phyloP scores from a whole-genome alignment of 2,113 vertebrate genomes.

The Lophura nycthemera region DNA sequence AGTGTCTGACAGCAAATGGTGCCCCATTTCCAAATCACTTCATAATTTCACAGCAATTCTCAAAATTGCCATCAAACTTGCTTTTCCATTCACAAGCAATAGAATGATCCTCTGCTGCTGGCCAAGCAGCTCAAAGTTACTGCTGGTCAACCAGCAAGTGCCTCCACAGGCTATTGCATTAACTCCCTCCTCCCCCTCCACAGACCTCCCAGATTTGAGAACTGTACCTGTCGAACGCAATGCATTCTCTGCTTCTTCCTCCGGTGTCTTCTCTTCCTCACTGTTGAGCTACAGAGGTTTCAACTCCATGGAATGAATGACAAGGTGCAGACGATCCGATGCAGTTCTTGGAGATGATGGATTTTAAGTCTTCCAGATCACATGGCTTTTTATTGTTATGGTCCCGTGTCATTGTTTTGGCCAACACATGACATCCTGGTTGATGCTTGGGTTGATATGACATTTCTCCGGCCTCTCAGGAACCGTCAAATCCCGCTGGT shows the following conservation, averaged over 20 bases:
- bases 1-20: background rate
- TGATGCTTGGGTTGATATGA: background rate
- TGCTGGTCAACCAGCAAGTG: background rate
- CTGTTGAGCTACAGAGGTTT: background rate
- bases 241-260: background rate
- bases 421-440: background rate
- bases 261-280: background rate
- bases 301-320: background rate
- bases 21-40: background rate
- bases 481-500: background rate
- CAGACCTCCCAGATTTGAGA: background rate
- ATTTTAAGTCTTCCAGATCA: background rate
- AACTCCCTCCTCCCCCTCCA: background rate
- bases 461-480: background rate
- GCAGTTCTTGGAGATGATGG: background rate
- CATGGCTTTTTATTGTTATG: background rate
- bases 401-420: background rate
- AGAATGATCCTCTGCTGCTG: background rate
- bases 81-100: background rate
- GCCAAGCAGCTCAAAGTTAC: background rate
- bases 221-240: constrained; percentile 41
- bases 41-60: background rate
- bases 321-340: background rate
- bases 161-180: background rate
- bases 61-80: rapidly evolving